These are phyloP conservation scores for Phthorimaea operculella DNA, from an alignment of 1,140 invertebrate species.

Conservation along the genomic window DNA sequence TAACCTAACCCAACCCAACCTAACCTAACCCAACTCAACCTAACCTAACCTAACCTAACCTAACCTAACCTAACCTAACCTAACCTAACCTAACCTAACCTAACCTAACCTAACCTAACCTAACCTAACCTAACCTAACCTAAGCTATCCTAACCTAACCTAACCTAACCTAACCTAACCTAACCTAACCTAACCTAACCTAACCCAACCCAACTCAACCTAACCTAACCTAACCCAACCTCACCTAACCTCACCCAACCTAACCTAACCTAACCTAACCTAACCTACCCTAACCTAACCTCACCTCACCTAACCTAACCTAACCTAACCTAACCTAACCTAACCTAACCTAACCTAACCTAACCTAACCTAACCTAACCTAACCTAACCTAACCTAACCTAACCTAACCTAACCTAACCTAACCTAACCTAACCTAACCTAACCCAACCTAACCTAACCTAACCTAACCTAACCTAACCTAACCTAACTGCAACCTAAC, in stretches of 20 bases:
- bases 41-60: constrained; percentile 20
- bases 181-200: constrained; percentile 11
- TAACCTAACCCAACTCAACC: constrained; percentile 19
- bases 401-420: constrained; percentile 24
- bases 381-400: constrained; percentile 26
- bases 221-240: constrained; percentile 25
- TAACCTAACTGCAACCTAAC: constrained; percentile 9
- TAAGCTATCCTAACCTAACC: constrained; percentile 17
- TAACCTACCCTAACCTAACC: too few species aligned
- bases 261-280: too few species aligned
- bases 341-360: constrained; percentile 23
- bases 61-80: constrained; percentile 22
- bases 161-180: constrained; percentile 17
- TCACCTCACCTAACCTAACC: constrained; percentile 26
- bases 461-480: constrained; percentile 17
- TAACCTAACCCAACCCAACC: constrained; percentile 24
- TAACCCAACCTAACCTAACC: constrained; percentile 21
- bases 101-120: constrained; percentile 13
- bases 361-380: constrained; percentile 23
- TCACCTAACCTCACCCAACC: too few species aligned
- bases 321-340: constrained; percentile 25
- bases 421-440: constrained; percentile 23
- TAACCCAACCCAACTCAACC: constrained; percentile 25
- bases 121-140: constrained; percentile 18
- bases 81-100: constrained; percentile 22